Evolutionary conservation across 2,113 vertebrate species (phyloP), one percentile per base, ranked within the genome.

Genomic region (Aptenodytes patagonicus): DNA sequence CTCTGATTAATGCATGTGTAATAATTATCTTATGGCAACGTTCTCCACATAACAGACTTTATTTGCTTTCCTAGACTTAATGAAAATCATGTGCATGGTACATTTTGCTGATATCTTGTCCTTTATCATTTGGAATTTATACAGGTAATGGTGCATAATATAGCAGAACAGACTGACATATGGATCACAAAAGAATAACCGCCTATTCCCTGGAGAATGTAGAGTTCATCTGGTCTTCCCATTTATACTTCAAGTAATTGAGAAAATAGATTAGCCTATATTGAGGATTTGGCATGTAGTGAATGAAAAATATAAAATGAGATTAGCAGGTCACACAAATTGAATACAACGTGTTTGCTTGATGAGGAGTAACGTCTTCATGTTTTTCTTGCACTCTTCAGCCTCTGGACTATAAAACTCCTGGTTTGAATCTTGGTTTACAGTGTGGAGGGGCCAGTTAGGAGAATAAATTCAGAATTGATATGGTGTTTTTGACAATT

Each of bases 21-120:
- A 83, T 93, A 97, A 95, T 97, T 97, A 88, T 84, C 57, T 95
- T 76, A 87, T 57, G 83, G 92, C 42, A 71, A 89, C 95, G 38
- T 31, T 84, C 65, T 70, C 64, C 69, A 76, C n/a, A 25, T 83
- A 95, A 69, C 55, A 95, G 88, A 84, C 49, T 96, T 96, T 68
- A 87, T 94, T 97, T 95, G 36, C 83, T 95, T 96, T 75, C 76
- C 31, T 60, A 75, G 89, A 89, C 65, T 90, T 96, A 89, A 96
- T 89, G 89, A 96, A 96, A 95, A 81, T 62, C 44, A 72, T 6
- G 4, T 62, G 25, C 77, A 58, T 76, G 55, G 28, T 90, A 73
- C 49, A 40, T 93, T 96, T 93, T 80, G 44, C 84, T 87, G 83
- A 26, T 92, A 51, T 15, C 55, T 96, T 97, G 77, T 94, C 54